These are phyloP conservation scores for Vireo griseus DNA, from an alignment of 2,797 vertebrate genomes.

Conservation along the genomic window DNA sequence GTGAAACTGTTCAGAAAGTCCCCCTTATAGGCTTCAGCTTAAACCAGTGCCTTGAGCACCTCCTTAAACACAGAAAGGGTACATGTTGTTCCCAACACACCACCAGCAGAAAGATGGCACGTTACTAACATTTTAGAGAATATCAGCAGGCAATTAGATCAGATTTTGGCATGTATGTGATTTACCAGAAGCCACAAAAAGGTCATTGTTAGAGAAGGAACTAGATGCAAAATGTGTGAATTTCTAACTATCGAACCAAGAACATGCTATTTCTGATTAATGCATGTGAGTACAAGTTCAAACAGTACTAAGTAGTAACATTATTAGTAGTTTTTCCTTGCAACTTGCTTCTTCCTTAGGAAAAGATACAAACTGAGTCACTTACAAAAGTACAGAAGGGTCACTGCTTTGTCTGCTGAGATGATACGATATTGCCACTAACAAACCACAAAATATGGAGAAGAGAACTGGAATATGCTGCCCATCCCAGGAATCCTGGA, in stretches of 20 bases:
- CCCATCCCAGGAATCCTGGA: constrained; percentile 94
- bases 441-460: constrained; percentile 94
- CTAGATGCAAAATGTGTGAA: neutral
- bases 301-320: neutral
- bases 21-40: neutral
- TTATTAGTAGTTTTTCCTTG: neutral
- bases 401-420: constrained; percentile 97
- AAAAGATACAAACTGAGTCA: neutral
- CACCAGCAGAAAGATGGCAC: neutral
- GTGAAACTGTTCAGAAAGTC: neutral
- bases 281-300: neutral
- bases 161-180: neutral
- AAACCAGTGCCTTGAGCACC: neutral
- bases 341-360: neutral
- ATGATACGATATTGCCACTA: constrained; percentile 97
- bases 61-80: neutral
- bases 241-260: neutral
- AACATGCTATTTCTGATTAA: neutral
- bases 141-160: neutral
- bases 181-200: neutral
- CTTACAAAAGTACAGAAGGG: constrained; percentile 95
- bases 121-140: neutral
- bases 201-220: neutral
- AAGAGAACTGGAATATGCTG: constrained; percentile 98
- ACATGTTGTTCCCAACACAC: neutral